These are phyloP conservation scores for Syritta pipiens DNA, from an alignment of 2,888 invertebrate species.

Conservation along the genomic window DNA sequence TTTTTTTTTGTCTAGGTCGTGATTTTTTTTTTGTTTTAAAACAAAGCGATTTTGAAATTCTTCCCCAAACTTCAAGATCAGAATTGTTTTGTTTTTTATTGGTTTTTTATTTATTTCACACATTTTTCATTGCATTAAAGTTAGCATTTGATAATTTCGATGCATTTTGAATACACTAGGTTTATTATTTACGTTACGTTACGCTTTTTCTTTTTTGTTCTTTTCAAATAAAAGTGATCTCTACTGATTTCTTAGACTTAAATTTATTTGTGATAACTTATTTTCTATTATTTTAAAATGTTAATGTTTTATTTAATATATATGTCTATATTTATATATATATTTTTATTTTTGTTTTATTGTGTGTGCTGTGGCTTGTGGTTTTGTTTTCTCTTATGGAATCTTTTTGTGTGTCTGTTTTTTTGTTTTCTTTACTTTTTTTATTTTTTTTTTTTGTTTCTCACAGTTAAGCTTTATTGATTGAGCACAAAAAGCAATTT, in stretches of 20 bases:
- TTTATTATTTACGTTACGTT: slow-evolving; percentile 38
- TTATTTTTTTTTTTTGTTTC: slow-evolving; percentile 71
- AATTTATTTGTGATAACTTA: slow-evolving; percentile 39
- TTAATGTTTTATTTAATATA: slow-evolving; percentile 7
- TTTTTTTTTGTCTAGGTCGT: slow-evolving; percentile 20
- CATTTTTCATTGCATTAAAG: slow-evolving; percentile 55
- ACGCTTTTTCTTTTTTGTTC: slow-evolving; percentile 30
- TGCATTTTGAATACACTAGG: slow-evolving; percentile 71
- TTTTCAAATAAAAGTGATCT: slow-evolving; percentile 61
- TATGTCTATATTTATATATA: slow-evolving; percentile 4
- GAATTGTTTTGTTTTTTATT: slow-evolving; percentile 73
- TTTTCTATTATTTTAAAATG: slow-evolving; percentile 33
- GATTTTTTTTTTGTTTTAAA: slow-evolving; percentile 69
- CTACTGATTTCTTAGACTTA: slow-evolving; percentile 38
- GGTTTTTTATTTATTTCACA: slow-evolving; percentile 11
- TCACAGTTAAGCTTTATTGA: slow-evolving; percentile 79
- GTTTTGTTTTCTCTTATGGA: slow-evolving; percentile 56
- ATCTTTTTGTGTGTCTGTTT: slow-evolving; percentile 51
- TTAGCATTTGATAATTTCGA: slow-evolving; percentile 73
- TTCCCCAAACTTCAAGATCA: slow-evolving; percentile 79
- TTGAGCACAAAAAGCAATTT: slow-evolving; percentile 78
- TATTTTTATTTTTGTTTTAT: slow-evolving; percentile 1
- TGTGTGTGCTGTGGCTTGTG: slow-evolving; percentile 69
- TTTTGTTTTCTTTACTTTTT: slow-evolving; percentile 55
- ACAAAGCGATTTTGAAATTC: slow-evolving; percentile 78